Percentiles rank a stretch among this genome's conserved stretches.
phyloP scores from a whole-genome alignment of 2,888 invertebrate genomes.

The Seira sanloemensis region DNA sequence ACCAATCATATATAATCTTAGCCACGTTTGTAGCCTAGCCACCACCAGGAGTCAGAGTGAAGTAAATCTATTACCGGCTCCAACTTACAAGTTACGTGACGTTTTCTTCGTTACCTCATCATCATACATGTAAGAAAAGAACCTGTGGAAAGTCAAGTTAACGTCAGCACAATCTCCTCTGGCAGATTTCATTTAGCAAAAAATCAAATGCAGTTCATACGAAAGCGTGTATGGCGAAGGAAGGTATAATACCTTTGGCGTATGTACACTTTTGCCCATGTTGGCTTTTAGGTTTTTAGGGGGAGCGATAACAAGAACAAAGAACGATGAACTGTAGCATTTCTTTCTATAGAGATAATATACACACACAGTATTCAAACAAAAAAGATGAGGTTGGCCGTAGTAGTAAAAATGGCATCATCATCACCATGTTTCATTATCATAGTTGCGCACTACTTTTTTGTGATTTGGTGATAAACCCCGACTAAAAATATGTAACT shows the following conservation, averaged over 20 bases:
- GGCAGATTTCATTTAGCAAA: slow-evolving; percentile 31
- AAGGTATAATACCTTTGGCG: neutral
- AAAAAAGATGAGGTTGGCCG: neutral
- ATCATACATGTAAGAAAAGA: neutral
- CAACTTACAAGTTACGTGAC: neutral
- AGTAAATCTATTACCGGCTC: neutral
- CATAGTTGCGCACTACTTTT: neutral
- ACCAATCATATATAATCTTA: neutral
- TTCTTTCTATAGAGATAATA: neutral
- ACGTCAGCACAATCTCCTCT: slow-evolving; percentile 5
- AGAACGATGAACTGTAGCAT: slow-evolving; percentile 52
- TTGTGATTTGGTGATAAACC: neutral
- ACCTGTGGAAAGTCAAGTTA: neutral
- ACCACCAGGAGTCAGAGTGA: neutral
- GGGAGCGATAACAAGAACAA: slow-evolving; percentile 34
- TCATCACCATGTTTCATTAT: neutral
- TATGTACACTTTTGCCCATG: neutral
- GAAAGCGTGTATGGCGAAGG: neutral
- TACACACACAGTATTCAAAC: neutral
- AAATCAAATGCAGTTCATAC: slow-evolving; percentile 22
- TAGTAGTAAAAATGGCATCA: neutral
- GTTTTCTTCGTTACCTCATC: neutral
- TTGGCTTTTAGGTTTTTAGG: neutral
- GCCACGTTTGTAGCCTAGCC: neutral
- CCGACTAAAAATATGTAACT: no score